Base-by-base conservation (phyloP, 2,113 vertebrate species). In the Melanocharis versteri region DNA sequence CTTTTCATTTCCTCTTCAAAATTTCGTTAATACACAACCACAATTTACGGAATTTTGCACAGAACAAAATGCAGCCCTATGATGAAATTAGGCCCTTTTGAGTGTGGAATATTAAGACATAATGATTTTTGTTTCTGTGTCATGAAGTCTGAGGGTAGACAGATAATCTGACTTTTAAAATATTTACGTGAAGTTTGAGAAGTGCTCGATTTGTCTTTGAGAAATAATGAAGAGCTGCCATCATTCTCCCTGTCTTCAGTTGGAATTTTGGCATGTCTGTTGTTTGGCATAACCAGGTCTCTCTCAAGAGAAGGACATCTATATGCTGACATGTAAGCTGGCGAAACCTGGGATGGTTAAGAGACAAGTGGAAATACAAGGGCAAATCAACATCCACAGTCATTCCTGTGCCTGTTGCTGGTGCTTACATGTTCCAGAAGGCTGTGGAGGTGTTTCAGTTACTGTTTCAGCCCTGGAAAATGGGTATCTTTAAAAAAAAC, bases 1-100 rank as follows among this genome's bases (percentile, higher is more conserved):
- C 83, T 86, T 95, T 83, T 96, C 66, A 97, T 97, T 96, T 97
- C 93, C 89, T 94, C 44, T 65, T 95, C 72, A 62, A n/a, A 70
- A 88, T 83, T 94, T 89, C 2, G 0, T 94, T 89, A 94, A 94
- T 65, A 42, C n/a, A 56, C 79, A 78, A 33, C 65, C 62, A 84
- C 33, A 40, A 69, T 90, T 94, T 84, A 78, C 11, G 92, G 65
- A 83, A 89, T 89, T 91, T 88, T 94, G 68, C 51, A 37, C 61
- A 44, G 82, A 75, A 81, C 39, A 91, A 88, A 94, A 95, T 50
- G 42, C 33, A 93, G 45, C 27, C 61, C 23, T 89, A 4, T 75
- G 70, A 65, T 68, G 70, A 89, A 92, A 37, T 75, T 51, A 53
- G 33, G 57, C 13, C 33, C 24, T 77, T 62, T 50, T 82, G 23